Evolutionary conservation across 2,113 vertebrate genomes (phyloP).

Genomic region (Procavia capensis): DNA sequence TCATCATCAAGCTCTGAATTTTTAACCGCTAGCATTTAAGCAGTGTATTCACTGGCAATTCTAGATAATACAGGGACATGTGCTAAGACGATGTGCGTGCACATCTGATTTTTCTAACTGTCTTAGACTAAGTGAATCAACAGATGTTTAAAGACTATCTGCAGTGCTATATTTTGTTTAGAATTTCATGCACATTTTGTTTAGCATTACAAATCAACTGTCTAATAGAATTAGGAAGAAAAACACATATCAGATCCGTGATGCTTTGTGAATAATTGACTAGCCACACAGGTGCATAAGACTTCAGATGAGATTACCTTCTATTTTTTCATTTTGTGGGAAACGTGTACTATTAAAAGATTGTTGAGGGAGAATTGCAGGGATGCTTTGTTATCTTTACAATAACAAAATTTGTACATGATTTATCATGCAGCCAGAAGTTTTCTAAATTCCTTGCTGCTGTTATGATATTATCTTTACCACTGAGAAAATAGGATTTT

Average conservation of each 20-base stretch:
- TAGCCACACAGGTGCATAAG: slow-evolving; percentile 76
- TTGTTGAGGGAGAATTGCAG: background rate
- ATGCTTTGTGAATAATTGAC: slow-evolving; percentile 66
- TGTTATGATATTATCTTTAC: background rate
- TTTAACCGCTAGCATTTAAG: background rate
- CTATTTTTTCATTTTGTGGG: background rate
- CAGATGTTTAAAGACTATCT: background rate
- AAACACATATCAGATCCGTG: slow-evolving; percentile 19
- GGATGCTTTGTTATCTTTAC: slow-evolving; percentile 24
- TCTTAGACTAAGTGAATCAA: background rate
- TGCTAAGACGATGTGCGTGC: background rate
- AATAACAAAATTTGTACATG: background rate
- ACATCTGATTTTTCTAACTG: slow-evolving; percentile 45
- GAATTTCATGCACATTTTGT: slow-evolving; percentile 11
- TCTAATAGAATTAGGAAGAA: slow-evolving; percentile 63
- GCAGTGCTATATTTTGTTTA: background rate
- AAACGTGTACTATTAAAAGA: background rate
- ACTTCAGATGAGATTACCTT: slow-evolving; percentile 44
- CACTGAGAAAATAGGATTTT: background rate
- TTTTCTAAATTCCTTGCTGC: background rate
- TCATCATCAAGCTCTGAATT: slow-evolving; percentile 33
- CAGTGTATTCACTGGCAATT: background rate
- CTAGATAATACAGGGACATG: background rate
- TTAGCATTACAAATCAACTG: slow-evolving; percentile 70
- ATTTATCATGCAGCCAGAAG: background rate